Percentiles rank a stretch among this genome's conserved stretches.
phyloP scores from a whole-genome alignment of 2,888 invertebrate species.

The Ischnura elegans region DNA sequence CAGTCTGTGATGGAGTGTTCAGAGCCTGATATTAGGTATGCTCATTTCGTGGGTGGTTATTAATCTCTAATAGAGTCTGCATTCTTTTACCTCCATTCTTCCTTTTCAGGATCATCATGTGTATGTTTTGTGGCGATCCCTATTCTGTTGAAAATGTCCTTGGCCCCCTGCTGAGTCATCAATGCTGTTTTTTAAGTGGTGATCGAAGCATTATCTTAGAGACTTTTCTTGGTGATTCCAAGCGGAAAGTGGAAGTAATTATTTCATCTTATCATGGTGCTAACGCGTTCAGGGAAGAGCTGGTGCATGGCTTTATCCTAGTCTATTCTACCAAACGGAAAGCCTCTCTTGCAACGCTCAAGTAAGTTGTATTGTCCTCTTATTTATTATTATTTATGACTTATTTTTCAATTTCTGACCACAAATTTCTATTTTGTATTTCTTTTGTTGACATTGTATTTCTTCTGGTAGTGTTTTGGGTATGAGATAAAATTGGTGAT shows the following conservation, averaged over 20 bases:
- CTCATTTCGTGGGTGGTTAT: slow-evolving; percentile 2
- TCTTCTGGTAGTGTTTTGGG: too few relatives aligned
- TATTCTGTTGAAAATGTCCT: slow-evolving; percentile 94
- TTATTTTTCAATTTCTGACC: not conserved
- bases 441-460: too few relatives aligned
- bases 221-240: slow-evolving; percentile 94
- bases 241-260: slow-evolving; percentile 93
- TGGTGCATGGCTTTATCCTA: slow-evolving; percentile 96
- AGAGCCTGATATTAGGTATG: slow-evolving; percentile 90
- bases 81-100: slow-evolving; percentile 57
- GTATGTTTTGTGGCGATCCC: slow-evolving; percentile 97
- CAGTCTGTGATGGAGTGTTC: slow-evolving; percentile 88
- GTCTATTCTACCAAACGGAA: slow-evolving; percentile 97
- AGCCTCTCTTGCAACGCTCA: slow-evolving; percentile 95
- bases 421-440: too few relatives aligned
- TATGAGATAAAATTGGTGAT: too few relatives aligned
- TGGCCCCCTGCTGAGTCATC: slow-evolving; percentile 91
- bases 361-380: too few relatives aligned
- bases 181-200: slow-evolving; percentile 91
- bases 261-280: slow-evolving; percentile 97
- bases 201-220: slow-evolving; percentile 94
- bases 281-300: slow-evolving; percentile 93
- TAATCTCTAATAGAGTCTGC: not conserved
- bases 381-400: too few relatives aligned
- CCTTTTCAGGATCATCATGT: slow-evolving; percentile 89